Evolutionary conservation across 2,113 vertebrate species (phyloP), one percentile per base, ranked within the genome.

Genomic region (Perca fluviatilis): DNA sequence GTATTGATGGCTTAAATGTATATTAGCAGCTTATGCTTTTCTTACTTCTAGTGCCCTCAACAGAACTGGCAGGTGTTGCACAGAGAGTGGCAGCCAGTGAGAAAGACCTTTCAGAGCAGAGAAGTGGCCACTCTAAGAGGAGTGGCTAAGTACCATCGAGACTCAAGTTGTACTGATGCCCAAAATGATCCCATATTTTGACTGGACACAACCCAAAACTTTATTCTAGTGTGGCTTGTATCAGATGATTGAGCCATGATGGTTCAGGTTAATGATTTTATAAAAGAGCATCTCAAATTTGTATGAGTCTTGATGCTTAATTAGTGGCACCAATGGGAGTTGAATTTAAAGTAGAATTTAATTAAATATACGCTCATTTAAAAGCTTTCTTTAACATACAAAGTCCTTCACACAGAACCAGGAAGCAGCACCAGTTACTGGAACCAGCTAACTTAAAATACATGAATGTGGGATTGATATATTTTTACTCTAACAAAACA

Each of bases 71-170:
- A 43, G 16, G n/a, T 71, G 47, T 67, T 30, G 47, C 33, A 69
- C 23, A 82, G n/a, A 82, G 27, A 69, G 40, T 74, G 68, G 51
- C 71, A 76, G 66, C 65, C 43, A 49, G 33, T 56, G 63, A 67
- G 68, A 73, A n/a, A 23, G 77, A 74, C 51, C 30, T 62, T 33
- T 40, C 67, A 51, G 80, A 74, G 62, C 56, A 68, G 9, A 70
- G 49, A 82, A 51, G 64, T 61, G 62, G 47, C 25, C 27, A 21
- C 67, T 62, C 46, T 64, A 6, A 71, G 15, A 58, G 33, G 43
- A 63, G 30, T 3, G 36, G 36, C 25, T 53, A 36, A 71, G 54
- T 74, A 66, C 63, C 36, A 60, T 63, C 57, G 64, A 78, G 43
- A 78, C 14, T 68, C 51, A 67, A 86, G 60, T 83, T 58, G 76